Evolutionary conservation across 2,797 vertebrate genomes (phyloP).

Genomic region (Cuniculus paca): DNA sequence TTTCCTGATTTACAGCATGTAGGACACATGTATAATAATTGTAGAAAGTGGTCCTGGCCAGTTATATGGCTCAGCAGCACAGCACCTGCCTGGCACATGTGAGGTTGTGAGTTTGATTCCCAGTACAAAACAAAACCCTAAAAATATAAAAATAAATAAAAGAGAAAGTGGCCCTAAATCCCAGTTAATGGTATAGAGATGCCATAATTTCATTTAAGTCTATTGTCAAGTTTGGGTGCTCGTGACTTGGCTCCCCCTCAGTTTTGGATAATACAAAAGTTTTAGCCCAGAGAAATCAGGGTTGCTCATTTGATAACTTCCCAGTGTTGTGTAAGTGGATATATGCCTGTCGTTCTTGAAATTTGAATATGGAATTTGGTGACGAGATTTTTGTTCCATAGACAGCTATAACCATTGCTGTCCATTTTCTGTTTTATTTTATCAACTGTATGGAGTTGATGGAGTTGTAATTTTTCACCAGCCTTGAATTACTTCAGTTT

Average conservation of each 20-base stretch:
- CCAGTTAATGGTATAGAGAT: background rate
- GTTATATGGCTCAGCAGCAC: too few species aligned
- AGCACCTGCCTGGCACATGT: too few species aligned
- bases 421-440: constrained; percentile 55
- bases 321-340: background rate
- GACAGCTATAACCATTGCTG: constrained; percentile 4
- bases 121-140: too few species aligned
- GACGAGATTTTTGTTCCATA: background rate
- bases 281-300: background rate
- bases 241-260: background rate
- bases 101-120: too few species aligned
- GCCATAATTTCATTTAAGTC: background rate
- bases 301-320: background rate
- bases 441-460: constrained; percentile 46
- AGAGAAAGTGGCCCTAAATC: background rate
- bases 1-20: constrained; percentile 1
- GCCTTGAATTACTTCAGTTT: constrained; percentile 40
- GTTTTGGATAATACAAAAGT: background rate
- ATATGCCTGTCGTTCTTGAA: background rate
- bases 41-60: background rate
- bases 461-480: background rate
- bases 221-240: background rate
- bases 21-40: background rate
- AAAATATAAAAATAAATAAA: too few species aligned
- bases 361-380: background rate